These are phyloP conservation scores for Emydura subglobosa DNA, from an alignment of 2,113 vertebrate species.

Conservation along the genomic window DNA sequence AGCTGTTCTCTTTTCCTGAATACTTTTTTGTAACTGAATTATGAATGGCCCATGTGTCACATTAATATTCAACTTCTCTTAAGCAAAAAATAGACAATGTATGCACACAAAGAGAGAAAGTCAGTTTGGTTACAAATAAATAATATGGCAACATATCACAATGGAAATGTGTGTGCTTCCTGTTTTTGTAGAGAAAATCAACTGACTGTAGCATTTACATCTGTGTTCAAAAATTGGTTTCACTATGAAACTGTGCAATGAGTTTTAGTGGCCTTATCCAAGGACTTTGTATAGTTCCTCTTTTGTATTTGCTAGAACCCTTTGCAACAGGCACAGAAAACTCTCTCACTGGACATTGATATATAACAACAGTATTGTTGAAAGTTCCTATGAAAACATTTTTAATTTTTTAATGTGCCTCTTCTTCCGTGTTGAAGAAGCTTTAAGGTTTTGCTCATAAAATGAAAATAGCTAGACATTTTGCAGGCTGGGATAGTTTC, in stretches of 20 bases:
- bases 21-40: background rate
- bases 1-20: background rate
- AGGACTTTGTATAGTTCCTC: background rate
- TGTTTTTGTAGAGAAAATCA: background rate
- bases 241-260: background rate
- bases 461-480: background rate
- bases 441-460: background rate
- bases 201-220: background rate
- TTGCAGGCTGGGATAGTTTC: conserved; percentile 5
- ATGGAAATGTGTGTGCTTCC: background rate
- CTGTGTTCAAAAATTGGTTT: background rate
- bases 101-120: background rate
- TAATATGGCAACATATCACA: background rate
- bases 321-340: background rate
- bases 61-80: background rate
- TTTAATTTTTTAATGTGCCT: background rate
- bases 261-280: background rate
- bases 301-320: accelerated
- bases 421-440: background rate
- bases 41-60: background rate
- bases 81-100: background rate
- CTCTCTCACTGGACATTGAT: background rate
- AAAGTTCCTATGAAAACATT: background rate
- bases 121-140: background rate
- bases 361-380: background rate